These are phyloP conservation scores for Lanius collurio DNA, from an alignment of 2,113 vertebrate genomes.

Conservation along the genomic window DNA sequence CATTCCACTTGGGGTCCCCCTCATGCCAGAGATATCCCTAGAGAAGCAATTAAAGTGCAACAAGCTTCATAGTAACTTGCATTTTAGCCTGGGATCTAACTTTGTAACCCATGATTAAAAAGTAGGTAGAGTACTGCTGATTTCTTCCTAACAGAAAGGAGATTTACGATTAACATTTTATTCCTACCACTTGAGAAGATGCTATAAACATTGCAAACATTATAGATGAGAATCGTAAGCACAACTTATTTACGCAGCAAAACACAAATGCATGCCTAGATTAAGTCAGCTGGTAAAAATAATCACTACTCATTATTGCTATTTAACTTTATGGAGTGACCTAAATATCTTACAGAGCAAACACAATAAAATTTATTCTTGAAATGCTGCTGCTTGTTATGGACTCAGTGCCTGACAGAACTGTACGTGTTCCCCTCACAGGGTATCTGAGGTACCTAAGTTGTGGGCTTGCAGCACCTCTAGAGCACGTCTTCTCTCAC, in stretches of 20 bases:
- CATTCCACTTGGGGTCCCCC: background rate
- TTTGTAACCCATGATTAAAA: background rate
- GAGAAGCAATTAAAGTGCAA: slow-evolving; percentile 32
- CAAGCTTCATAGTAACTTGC: background rate
- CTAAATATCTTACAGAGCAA: background rate
- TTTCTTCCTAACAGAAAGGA: background rate
- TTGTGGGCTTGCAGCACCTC: background rate
- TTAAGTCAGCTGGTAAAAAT: background rate
- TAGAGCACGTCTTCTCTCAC: background rate
- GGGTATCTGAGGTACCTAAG: background rate
- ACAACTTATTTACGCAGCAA: background rate
- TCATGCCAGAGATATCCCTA: background rate
- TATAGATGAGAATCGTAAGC: background rate
- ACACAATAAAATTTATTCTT: background rate
- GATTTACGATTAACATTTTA: background rate
- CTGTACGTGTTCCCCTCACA: background rate
- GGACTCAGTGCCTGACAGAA: background rate
- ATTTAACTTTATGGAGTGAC: background rate
- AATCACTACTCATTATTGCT: background rate
- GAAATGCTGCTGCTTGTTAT: background rate
- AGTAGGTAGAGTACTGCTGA: background rate
- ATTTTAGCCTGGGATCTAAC: background rate
- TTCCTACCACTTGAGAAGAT: background rate
- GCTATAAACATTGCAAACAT: background rate
- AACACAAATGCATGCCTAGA: background rate